A percentile compares a stretch with the other conserved stretches of the same genome.
phyloP scores from a whole-genome alignment of 2,113 vertebrate species.

The Athene cunicularia region DNA sequence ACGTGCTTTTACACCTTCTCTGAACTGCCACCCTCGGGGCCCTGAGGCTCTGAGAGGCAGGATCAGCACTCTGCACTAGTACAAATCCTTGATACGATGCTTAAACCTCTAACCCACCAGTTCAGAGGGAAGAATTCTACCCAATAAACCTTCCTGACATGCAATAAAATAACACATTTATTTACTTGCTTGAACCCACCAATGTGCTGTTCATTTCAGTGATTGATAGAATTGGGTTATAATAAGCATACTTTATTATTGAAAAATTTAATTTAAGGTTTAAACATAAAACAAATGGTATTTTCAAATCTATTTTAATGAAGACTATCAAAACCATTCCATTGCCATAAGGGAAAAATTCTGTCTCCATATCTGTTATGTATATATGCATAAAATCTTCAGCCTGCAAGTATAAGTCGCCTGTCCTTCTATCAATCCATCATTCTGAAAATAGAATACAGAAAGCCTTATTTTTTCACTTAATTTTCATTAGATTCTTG shows the following conservation, averaged over 20 bases:
- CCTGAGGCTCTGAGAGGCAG: background rate
- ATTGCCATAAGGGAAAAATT: constrained; percentile 68
- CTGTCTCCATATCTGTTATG: constrained; percentile 65
- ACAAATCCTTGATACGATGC: background rate
- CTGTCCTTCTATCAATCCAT: constrained; percentile 68
- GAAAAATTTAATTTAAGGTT: constrained; percentile 72
- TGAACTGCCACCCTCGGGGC: background rate
- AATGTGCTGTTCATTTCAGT: constrained; percentile 65
- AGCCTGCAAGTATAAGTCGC: constrained; percentile 56
- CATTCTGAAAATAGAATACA: constrained; percentile 64
- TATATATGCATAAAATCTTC: constrained; percentile 68
- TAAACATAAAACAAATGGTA: constrained; percentile 74
- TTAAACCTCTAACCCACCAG: constrained; percentile 9
- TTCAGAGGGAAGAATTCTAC: constrained; percentile 30
- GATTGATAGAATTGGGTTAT: constrained; percentile 73
- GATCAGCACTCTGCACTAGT: background rate
- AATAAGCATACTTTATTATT: constrained; percentile 73
- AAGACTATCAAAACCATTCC: constrained; percentile 69
- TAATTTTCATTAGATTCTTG: constrained; percentile 71
- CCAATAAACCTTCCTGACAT: constrained; percentile 53
- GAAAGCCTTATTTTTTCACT: constrained; percentile 69
- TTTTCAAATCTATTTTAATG: constrained; percentile 71
- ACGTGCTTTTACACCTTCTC: background rate
- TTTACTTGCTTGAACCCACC: constrained; percentile 68
- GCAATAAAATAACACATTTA: constrained; percentile 63